Evolutionary conservation across 1,140 invertebrate genomes (phyloP), one percentile per base, ranked within the genome.

Genomic region (Calliopsis andreniformis): DNA sequence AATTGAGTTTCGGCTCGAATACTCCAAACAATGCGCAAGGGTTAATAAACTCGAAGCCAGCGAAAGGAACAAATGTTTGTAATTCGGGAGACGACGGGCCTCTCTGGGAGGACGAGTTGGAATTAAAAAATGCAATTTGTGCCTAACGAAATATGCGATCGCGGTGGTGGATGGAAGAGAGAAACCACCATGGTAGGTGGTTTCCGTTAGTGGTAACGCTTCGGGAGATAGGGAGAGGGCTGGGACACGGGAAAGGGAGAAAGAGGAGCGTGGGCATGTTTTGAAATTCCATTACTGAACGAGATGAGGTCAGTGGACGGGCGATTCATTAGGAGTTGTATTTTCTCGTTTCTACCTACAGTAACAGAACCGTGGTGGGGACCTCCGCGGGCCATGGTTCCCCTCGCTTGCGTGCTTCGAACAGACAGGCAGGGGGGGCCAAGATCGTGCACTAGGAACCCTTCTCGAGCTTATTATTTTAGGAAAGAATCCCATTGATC

Each of bases 201-300:
- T 39, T 80, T 58, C 71, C 64, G 69, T 8, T 28, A 71, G 49
- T 42, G 12, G 35, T 77, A 72, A 80, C 4, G 20, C 25, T 39
- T 45, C 16, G 20, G 14, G 18, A 8, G 7, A 16, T n/a, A 10
- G 47, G 55, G 55, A 78, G 59, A 78, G 76, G 72, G n/a, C 18
- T 62, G 64, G 56, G 69, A 69, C 64, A 69, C 53, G 77, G 30
- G 45, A 20, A 53, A 20, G 23, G 1, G 76, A 18, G 63, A 55
- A 23, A 5, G 55, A 69, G 72, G 77, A 69, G 76, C 61, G 67
- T 76, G 81, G 42, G 53, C 81, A 69, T 83, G 84, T 83, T 88
- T 87, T 87, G 87, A 88, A 88, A 88, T 88, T 88, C 87, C 87
- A 88, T 88, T 88, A 88, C 78, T 39, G 78, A 69, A 75, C 56